phyloP scores from a whole-genome alignment of 2,113 vertebrate species.

The Cheirogaleus medius region DNA sequence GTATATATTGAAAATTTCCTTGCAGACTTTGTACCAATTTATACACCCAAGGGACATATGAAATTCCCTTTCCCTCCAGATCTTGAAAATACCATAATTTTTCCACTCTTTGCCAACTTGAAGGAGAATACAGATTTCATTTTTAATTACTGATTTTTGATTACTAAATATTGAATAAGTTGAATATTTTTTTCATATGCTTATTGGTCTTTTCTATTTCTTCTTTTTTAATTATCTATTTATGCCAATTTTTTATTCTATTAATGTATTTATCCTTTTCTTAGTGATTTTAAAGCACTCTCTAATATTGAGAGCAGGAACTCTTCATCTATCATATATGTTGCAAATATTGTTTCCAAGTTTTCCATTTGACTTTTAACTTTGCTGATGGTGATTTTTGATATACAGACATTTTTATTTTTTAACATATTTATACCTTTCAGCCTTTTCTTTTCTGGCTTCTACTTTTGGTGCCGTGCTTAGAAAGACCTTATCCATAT shows the following conservation, averaged over 20 bases:
- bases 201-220: background rate
- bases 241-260: background rate
- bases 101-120: background rate
- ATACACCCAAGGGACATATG: background rate
- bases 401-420: background rate
- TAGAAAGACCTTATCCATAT: background rate
- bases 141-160: slow-evolving; percentile 18
- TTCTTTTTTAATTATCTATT: background rate
- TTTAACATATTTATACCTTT: background rate
- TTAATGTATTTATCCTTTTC: background rate
- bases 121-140: slow-evolving; percentile 5
- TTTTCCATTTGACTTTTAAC: slow-evolving; percentile 17
- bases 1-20: background rate
- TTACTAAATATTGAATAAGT: background rate
- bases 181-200: background rate
- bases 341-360: background rate
- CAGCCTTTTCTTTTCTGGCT: background rate
- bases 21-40: slow-evolving; percentile 14
- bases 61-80: background rate
- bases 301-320: background rate
- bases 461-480: background rate
- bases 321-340: background rate
- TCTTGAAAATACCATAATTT: slow-evolving; percentile 20
- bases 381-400: background rate
- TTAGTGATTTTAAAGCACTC: background rate